These are phyloP conservation scores for Micromys minutus DNA, from an alignment of 2,113 vertebrate species.

Conservation along the genomic window DNA sequence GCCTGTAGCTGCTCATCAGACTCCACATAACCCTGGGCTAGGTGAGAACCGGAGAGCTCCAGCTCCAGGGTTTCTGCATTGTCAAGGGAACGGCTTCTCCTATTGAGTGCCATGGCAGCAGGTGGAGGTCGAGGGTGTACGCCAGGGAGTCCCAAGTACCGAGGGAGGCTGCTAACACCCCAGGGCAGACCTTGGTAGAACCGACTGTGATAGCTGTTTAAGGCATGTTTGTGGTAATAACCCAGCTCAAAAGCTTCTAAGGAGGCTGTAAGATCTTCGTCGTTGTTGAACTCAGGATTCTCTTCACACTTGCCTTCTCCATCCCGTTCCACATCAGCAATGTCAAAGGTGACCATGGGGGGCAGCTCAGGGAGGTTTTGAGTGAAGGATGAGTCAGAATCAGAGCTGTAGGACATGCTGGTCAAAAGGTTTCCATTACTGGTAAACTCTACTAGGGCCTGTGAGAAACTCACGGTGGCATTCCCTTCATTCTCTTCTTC, in stretches of 20 bases:
- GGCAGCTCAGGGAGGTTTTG: constrained; percentile 94
- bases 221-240: constrained; percentile 92
- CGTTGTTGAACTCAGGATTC: constrained; percentile 90
- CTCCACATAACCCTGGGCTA: constrained; percentile 71
- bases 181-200: constrained; percentile 89
- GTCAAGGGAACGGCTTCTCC: constrained; percentile 95
- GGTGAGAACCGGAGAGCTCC: constrained; percentile 84
- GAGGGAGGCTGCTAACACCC: constrained; percentile 95
- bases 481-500: constrained; percentile 84
- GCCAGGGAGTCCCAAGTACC: constrained; percentile 90
- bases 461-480: constrained; percentile 93
- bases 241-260: constrained; percentile 93
- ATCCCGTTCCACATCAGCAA: constrained; percentile 96
- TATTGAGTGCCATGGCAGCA: constrained; percentile 89
- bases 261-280: constrained; percentile 91
- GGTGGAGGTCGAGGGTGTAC: constrained; percentile 87
- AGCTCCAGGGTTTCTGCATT: constrained; percentile 91
- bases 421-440: constrained; percentile 91
- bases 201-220: constrained; percentile 91
- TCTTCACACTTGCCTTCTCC: constrained; percentile 96
- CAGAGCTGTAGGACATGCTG: constrained; percentile 90
- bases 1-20: constrained; percentile 69
- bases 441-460: constrained; percentile 94
- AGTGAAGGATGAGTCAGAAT: constrained; percentile 90
- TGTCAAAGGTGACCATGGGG: constrained; percentile 96